A percentile compares a stretch with the other conserved stretches of the same genome.
Evolutionary conservation across 2,888 invertebrate genomes (phyloP).

Genomic region (Eudasyphora cyanicolor): DNA sequence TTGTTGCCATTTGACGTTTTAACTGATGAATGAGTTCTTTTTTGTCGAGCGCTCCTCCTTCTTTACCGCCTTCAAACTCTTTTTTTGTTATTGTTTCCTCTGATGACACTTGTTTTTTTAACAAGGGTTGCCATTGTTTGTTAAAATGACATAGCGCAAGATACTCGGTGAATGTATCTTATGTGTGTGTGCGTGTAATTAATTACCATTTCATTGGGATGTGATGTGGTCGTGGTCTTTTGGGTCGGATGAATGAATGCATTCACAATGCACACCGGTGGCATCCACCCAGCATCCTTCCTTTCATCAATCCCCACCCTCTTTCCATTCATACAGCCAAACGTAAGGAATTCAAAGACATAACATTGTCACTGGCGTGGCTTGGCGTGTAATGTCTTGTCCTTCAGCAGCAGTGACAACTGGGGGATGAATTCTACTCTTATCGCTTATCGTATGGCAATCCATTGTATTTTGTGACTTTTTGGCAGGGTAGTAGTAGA

Average conservation of each 20-base stretch:
- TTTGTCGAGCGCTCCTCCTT: constrained; percentile 32
- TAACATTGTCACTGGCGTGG: background rate
- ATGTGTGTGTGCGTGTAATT: constrained; percentile 72
- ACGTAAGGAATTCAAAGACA: background rate
- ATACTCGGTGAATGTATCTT: background rate
- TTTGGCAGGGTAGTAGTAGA: constrained; percentile 2
- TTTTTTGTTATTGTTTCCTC: background rate
- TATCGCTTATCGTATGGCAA: background rate
- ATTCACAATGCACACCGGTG: constrained; percentile 21
- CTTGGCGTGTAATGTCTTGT: background rate
- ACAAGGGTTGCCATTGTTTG: constrained; percentile 36
- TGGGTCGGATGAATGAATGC: background rate
- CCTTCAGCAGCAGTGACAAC: background rate
- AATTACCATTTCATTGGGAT: constrained; percentile 70
- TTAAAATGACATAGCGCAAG: background rate
- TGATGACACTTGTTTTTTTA: constrained; percentile 13
- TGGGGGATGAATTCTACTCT: constrained; percentile 1
- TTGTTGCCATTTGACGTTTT: constrained; percentile 52
- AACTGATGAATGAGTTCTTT: constrained; percentile 38
- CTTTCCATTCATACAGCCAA: background rate
- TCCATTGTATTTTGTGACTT: constrained; percentile 12
- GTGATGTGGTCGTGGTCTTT: constrained; percentile 21
- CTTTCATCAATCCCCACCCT: background rate
- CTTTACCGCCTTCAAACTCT: background rate
- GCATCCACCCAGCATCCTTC: background rate